These are phyloP conservation scores for Pelecanus crispus DNA, from an alignment of 2,113 vertebrate species.

Conservation along the genomic window DNA sequence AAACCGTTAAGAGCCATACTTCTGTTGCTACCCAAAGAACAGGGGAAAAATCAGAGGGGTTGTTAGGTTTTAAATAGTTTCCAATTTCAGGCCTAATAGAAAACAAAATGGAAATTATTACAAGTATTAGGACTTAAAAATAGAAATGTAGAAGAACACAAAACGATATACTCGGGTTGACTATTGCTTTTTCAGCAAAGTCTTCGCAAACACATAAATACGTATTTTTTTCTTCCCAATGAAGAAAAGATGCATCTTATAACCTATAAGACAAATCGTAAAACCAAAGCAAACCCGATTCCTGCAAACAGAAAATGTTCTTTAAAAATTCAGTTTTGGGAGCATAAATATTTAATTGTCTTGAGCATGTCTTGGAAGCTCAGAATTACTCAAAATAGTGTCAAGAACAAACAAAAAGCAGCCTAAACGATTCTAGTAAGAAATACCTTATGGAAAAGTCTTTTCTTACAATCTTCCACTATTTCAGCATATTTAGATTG, in stretches of 20 bases:
- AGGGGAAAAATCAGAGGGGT: neutral
- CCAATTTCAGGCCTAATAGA: neutral
- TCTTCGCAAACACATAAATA: neutral
- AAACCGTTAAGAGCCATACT: neutral
- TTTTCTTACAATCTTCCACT: neutral
- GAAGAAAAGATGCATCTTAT: neutral
- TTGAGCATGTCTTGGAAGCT: neutral
- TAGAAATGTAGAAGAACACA: neutral
- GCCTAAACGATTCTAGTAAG: neutral
- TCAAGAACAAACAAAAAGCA: neutral
- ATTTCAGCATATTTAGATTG: neutral
- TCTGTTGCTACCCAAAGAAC: neutral
- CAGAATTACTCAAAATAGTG: neutral
- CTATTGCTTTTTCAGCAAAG: neutral
- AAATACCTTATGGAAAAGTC: neutral
- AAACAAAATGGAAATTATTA: neutral
- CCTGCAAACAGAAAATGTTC: neutral
- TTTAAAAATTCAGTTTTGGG: neutral
- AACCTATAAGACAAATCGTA: neutral
- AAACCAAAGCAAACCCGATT: neutral
- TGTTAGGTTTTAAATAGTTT: neutral
- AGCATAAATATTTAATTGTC: slow-evolving; percentile 16
- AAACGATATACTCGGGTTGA: neutral
- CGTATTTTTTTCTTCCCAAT: rapidly evolving
- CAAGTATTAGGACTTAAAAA: neutral